Percentiles rank a stretch among this genome's conserved stretches.
These are phyloP conservation scores for Osmerus eperlanus DNA, from an alignment of 2,113 vertebrate species.

Conservation along the genomic window DNA sequence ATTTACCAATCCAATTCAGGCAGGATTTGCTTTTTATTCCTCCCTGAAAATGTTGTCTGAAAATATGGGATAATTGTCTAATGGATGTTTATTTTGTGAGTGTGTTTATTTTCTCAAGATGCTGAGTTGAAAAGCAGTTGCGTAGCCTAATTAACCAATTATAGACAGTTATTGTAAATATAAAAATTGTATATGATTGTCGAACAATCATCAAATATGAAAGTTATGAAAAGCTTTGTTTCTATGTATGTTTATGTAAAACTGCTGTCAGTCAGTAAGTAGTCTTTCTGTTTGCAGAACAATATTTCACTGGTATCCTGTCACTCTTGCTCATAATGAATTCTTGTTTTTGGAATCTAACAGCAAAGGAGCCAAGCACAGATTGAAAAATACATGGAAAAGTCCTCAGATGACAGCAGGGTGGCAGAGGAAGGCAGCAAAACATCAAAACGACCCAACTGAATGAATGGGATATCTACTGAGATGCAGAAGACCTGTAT, in stretches of 20 bases:
- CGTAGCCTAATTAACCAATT: too few species aligned
- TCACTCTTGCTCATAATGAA: slow-evolving; percentile 41
- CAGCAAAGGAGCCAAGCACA: slow-evolving; percentile 61
- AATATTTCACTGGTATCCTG: slow-evolving; percentile 19
- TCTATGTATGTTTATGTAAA: too few species aligned
- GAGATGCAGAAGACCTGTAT: slow-evolving; percentile 55
- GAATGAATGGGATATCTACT: slow-evolving; percentile 55
- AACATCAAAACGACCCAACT: slow-evolving; percentile 67
- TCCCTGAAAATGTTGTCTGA: not conserved
- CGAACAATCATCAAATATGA: not conserved
- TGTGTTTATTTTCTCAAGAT: too few species aligned
- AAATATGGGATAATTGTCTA: not conserved
- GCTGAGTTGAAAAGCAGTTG: too few species aligned
- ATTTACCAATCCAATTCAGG: not conserved
- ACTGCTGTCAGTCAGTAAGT: not conserved
- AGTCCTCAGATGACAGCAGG: slow-evolving; percentile 55
- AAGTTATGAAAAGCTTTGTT: too few species aligned
- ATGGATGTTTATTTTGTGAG: not conserved
- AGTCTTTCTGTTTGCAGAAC: slow-evolving; percentile 19
- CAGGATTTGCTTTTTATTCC: not conserved
- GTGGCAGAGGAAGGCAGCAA: slow-evolving; percentile 57
- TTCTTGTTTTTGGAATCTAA: slow-evolving; percentile 46
- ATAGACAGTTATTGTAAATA: too few species aligned
- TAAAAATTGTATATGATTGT: too few species aligned
- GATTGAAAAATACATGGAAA: slow-evolving; percentile 51